A percentile compares a stretch with the other conserved stretches of the same genome.
These are phyloP conservation scores for Drepana arcuata DNA, from an alignment of 1,140 invertebrate species.

Conservation along the genomic window DNA sequence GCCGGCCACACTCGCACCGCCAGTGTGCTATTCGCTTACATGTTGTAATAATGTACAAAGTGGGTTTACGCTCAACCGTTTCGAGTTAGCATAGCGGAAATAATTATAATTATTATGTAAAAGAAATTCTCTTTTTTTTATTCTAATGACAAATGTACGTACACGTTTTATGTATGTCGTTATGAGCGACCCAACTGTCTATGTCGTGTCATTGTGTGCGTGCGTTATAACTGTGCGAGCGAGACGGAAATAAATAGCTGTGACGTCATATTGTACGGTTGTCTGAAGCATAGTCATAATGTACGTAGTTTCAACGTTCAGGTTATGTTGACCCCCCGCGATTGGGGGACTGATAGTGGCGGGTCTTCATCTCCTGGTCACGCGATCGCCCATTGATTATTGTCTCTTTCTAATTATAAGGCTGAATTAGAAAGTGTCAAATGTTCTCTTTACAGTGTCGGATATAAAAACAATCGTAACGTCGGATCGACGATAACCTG, in stretches of 20 bases:
- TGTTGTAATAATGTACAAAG: constrained; percentile 66
- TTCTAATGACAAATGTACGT: too few relatives aligned
- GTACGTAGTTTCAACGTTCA: constrained; percentile 3
- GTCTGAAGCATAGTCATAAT: too few relatives aligned
- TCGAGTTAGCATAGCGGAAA: constrained; percentile 53
- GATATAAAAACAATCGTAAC: too few relatives aligned
- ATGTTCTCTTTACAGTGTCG: constrained; percentile 19
- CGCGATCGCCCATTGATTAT: constrained; percentile 39
- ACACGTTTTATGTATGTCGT: too few relatives aligned
- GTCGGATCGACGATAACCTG: too few relatives aligned
- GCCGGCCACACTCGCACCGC: constrained; percentile 15
- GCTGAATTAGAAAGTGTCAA: constrained; percentile 69
- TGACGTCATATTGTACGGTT: not conserved
- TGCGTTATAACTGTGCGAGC: constrained; percentile 6
- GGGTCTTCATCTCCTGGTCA: constrained; percentile 13
- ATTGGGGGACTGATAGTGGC: not conserved
- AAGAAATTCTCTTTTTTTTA: too few relatives aligned
- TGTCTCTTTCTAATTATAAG: constrained; percentile 66
- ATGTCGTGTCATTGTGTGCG: constrained; percentile 16
- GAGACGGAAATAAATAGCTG: not conserved
- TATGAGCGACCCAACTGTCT: too few relatives aligned
- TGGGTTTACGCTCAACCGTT: constrained; percentile 58
- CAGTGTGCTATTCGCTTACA: constrained; percentile 51
- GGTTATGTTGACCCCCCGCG: not conserved
- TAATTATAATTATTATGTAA: constrained; percentile 24